A percentile compares a stretch with the other conserved stretches of the same genome.
Evolutionary conservation across 1,140 invertebrate genomes (phyloP).

Genomic region (Schlechtendalia chinensis): DNA sequence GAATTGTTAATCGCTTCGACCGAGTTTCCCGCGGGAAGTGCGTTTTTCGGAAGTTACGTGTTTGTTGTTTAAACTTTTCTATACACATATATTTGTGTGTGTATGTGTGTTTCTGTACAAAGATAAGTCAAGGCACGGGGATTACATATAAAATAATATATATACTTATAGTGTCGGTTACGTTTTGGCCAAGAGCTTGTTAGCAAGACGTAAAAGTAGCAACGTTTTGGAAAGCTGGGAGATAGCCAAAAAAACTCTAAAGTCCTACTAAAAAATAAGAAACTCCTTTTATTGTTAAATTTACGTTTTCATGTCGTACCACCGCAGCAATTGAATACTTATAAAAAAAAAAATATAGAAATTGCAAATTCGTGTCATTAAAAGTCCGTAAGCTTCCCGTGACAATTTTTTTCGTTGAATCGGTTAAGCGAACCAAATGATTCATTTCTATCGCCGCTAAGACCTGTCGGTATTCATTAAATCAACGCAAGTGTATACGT

Average conservation of each 20-base stretch:
- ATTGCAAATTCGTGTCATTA: too few species aligned
- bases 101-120: too few species aligned
- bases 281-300: neutral
- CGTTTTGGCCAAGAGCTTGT: neutral
- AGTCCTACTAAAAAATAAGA: neutral
- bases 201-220: neutral
- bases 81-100: neutral
- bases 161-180: too few species aligned
- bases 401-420: too few species aligned
- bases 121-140: neutral
- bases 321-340: neutral
- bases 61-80: conserved; percentile 34
- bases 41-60: neutral
- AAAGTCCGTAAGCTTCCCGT: too few species aligned
- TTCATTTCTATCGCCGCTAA: too few species aligned
- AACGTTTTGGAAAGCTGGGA: neutral
- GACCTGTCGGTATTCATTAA: too few species aligned
- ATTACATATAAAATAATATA: neutral
- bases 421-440: too few species aligned
- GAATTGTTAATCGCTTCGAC: conserved; percentile 15
- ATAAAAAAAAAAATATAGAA: too few species aligned
- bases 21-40: neutral
- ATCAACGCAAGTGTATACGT: too few species aligned
- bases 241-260: neutral
- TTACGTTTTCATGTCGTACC: neutral